Conservation (phyloP, 1,140 invertebrate species). For the Drosophila sturtevanti region DNA sequence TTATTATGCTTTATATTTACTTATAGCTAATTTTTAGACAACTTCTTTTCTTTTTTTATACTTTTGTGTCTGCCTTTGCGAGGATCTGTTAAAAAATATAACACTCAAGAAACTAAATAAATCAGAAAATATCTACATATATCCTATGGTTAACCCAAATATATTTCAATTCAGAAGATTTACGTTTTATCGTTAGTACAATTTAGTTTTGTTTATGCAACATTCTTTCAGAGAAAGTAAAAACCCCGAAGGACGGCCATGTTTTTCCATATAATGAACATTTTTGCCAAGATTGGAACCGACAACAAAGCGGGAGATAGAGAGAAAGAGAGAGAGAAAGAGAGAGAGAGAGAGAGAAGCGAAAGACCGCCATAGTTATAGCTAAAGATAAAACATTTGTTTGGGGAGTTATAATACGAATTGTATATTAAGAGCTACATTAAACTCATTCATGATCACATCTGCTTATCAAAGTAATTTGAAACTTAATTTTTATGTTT, state of each 20-base stretch:
- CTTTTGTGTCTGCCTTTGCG: no score
- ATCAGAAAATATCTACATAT: neutral
- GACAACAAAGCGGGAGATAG: neutral
- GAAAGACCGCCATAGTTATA: neutral
- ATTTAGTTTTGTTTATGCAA: no score
- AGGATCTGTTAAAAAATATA: slow-evolving; percentile 9
- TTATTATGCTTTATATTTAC: no score
- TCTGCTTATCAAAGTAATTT: slow-evolving; percentile 2
- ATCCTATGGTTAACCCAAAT: no score
- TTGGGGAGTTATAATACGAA: neutral
- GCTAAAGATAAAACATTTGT: neutral
- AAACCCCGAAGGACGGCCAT: neutral
- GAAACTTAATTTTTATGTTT: slow-evolving; percentile 3
- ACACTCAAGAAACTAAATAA: neutral
- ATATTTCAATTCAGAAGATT: no score
- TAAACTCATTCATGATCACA: slow-evolving; percentile 3
- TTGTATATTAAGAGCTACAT: slow-evolving; percentile 3
- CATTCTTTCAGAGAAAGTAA: neutral
- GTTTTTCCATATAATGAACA: neutral
- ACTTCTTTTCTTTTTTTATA: no score
- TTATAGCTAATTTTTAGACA: no score
- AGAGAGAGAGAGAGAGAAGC: neutral
- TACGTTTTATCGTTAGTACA: no score
- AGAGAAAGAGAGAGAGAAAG: neutral
- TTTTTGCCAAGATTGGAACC: neutral